Percentiles rank a stretch among this genome's conserved stretches.
phyloP scores from a whole-genome alignment of 2,888 invertebrate genomes.

The Nemurella pictetii region DNA sequence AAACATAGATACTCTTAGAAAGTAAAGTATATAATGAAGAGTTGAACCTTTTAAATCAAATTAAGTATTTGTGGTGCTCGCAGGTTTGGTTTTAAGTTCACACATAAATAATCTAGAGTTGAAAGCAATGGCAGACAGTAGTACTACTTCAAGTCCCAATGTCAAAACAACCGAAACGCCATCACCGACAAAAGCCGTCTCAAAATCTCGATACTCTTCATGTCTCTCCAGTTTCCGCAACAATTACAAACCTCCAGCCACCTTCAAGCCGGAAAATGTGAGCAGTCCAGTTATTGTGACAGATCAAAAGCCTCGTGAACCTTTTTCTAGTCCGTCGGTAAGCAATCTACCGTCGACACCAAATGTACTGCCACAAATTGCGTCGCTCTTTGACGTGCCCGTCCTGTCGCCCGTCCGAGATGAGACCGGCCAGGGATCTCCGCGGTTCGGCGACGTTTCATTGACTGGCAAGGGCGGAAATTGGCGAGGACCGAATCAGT shows the following conservation, averaged over 20 bases:
- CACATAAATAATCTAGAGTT: too few species aligned
- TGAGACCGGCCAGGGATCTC: not conserved
- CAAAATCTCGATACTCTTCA: not conserved
- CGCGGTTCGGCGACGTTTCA: not conserved
- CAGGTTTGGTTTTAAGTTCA: too few species aligned
- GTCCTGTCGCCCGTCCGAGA: not conserved
- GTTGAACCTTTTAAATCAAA: too few species aligned
- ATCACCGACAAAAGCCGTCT: not conserved
- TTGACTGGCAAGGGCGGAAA: not conserved
- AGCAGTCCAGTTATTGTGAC: not conserved
- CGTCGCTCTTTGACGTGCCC: not conserved
- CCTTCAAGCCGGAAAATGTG: not conserved
- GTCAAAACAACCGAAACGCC: not conserved
- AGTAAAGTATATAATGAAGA: too few species aligned
- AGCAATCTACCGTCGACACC: too few species aligned
- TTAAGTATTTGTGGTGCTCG: too few species aligned
- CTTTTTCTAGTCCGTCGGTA: not conserved
- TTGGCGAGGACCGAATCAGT: not conserved
- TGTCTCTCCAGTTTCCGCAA: not conserved
- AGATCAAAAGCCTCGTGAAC: not conserved
- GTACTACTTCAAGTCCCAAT: not conserved
- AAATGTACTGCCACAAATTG: not conserved
- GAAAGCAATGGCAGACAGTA: not conserved
- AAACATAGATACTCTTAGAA: too few species aligned
- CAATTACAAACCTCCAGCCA: not conserved